A percentile compares a stretch with the other conserved stretches of the same genome.
phyloP scores from a whole-genome alignment of 1,140 invertebrate species.

The Bombus breviceps region DNA sequence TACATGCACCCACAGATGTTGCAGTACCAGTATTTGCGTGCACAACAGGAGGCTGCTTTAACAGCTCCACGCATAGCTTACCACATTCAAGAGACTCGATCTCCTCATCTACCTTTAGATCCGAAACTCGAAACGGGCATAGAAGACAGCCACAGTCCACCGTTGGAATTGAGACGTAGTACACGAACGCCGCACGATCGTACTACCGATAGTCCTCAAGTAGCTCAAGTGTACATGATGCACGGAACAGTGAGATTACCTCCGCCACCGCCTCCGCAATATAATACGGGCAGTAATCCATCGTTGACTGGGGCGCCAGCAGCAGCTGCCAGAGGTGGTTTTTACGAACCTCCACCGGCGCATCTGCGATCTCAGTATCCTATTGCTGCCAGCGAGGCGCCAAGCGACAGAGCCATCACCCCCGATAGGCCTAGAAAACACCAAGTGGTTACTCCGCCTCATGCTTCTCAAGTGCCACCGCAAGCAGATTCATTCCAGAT shows the following conservation, averaged over 20 bases:
- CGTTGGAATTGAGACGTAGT: constrained; percentile 87
- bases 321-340: constrained; percentile 75
- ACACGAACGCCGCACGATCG: constrained; percentile 88
- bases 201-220: constrained; percentile 89
- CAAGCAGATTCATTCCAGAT: constrained; percentile 91
- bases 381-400: constrained; percentile 81
- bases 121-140: constrained; percentile 84
- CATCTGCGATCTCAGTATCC: constrained; percentile 83
- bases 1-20: constrained; percentile 87
- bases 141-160: constrained; percentile 87
- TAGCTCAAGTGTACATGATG: constrained; percentile 87
- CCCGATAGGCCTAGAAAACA: constrained; percentile 83
- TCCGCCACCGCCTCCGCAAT: constrained; percentile 77
- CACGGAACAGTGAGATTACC: constrained; percentile 81
- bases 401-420: constrained; percentile 82
- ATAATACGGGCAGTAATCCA: constrained; percentile 70
- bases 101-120: constrained; percentile 78
- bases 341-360: constrained; percentile 87
- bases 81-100: constrained; percentile 79
- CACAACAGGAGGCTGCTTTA: constrained; percentile 85
- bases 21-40: constrained; percentile 89
- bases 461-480: constrained; percentile 88
- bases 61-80: constrained; percentile 82
- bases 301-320: constrained; percentile 67
- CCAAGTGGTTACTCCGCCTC: constrained; percentile 87